Evolutionary conservation across 2,113 vertebrate genomes (phyloP), one percentile per base, ranked within the genome.

Genomic region (Dicaeum eximium): DNA sequence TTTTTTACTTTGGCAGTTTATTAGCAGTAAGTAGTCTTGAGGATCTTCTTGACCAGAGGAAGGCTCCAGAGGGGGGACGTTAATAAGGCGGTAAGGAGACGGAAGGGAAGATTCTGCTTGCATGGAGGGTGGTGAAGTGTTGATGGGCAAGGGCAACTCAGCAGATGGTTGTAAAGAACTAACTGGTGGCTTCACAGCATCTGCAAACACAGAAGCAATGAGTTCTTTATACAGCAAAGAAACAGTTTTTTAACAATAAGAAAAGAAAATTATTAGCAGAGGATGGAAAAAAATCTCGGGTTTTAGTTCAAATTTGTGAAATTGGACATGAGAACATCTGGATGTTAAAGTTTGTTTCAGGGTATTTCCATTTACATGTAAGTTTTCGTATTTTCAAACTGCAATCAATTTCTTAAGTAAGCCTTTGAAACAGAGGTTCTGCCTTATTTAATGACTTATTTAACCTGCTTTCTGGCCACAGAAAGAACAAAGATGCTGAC

Each of bases 1-100:
- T 96, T 99, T 99, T 98, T 99, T 99, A 98, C 99, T 99, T 97
- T 99, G 99, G 98, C 99, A 99, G 98, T 99, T 99, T 96, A 98
- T 98, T 92, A 99, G 98, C 98, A 99, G 98, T 97, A 99, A 98
- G 97, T 99, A 99, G 98, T 99, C 99, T 98, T 99, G 99, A 65
- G 99, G 99, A 95, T 99, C 99, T 56, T 99, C 99, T 96, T 98
- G 98, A 87, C 98, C 98, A 91, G 98, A 98, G 87, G 98, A 98
- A 80, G 99, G 96, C 61, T 99, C 99, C 75, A 99, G 96, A 56
- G 98, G 97, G 37, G 98, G 98, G 77, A 99, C 97, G 11, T 98
- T 99, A 94, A 99, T 98, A 4, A 99, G 98, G 77, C 99, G 99
- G 47, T 99, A 99, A 0, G 99, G 98, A 91, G 99, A 99, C 65